These are phyloP conservation scores for Leucophenga maculata DNA, from an alignment of 2,888 invertebrate genomes.

Conservation along the genomic window DNA sequence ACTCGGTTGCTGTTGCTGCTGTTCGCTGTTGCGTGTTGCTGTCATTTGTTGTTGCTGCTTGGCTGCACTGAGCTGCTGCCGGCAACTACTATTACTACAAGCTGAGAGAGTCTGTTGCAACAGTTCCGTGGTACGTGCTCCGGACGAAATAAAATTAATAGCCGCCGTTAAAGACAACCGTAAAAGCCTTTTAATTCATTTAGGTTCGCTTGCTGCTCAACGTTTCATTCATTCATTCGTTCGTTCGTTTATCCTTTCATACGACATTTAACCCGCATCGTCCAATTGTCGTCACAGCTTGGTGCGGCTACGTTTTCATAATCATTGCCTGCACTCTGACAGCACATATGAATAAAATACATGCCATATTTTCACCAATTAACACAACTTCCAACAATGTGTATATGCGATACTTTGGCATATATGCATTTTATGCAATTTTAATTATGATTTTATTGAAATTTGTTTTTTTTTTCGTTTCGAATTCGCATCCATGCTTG, in stretches of 20 bases:
- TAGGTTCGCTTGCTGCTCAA: constrained; percentile 36
- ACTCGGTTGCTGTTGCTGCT: background rate
- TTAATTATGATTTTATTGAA: constrained; percentile 3
- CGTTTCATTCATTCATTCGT: constrained; percentile 4
- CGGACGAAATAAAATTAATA: constrained; percentile 58
- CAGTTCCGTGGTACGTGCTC: constrained; percentile 41
- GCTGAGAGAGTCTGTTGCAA: background rate
- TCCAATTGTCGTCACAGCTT: background rate
- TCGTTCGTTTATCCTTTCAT: constrained; percentile 23
- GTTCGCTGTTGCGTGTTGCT: background rate
- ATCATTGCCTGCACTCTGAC: background rate
- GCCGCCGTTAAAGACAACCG: constrained; percentile 44
- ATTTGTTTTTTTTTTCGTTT: background rate
- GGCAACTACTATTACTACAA: too few relatives aligned
- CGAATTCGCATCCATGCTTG: background rate
- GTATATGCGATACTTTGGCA: constrained; percentile 35
- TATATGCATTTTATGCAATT: background rate
- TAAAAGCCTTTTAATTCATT: constrained; percentile 58
- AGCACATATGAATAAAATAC: constrained; percentile 47
- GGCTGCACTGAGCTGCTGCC: too few relatives aligned
- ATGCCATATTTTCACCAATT: constrained; percentile 62
- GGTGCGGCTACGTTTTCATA: background rate
- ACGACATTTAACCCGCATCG: constrained; percentile 22
- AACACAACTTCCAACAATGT: constrained; percentile 50
- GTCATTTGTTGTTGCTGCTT: background rate